Evolutionary conservation across 2,888 invertebrate genomes (phyloP).

Genomic region (Latheticus oryzae): DNA sequence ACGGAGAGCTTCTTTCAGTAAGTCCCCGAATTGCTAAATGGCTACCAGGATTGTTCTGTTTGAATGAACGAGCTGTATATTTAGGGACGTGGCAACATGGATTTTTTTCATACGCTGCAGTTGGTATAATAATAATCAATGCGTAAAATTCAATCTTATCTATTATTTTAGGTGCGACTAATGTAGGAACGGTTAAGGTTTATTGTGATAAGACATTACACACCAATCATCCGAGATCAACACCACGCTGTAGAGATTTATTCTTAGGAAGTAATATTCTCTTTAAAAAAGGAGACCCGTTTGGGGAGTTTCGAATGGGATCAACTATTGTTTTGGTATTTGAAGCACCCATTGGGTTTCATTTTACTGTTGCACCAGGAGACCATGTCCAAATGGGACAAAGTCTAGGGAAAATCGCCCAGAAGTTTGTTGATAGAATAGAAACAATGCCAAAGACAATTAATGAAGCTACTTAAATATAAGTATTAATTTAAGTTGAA

Average conservation of each 20-base stretch:
- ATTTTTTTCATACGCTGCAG: slow-evolving; percentile 97
- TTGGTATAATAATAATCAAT: too few species aligned
- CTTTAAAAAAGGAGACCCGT: slow-evolving; percentile 83
- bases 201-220: slow-evolving; percentile 84
- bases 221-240: slow-evolving; percentile 73
- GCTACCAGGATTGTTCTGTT: slow-evolving; percentile 90
- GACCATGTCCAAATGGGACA: slow-evolving; percentile 76
- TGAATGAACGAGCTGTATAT: slow-evolving; percentile 95
- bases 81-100: slow-evolving; percentile 93
- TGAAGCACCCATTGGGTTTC: slow-evolving; percentile 90
- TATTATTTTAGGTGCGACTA: slow-evolving; percentile 88
- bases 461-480: slow-evolving; percentile 38
- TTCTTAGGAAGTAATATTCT: slow-evolving; percentile 59
- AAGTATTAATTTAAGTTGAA: too few species aligned
- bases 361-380: slow-evolving; percentile 77
- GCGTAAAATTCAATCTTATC: too few species aligned
- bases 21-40: slow-evolving; percentile 89
- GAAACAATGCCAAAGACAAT: slow-evolving; percentile 40
- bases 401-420: slow-evolving; percentile 62
- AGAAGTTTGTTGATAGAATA: slow-evolving; percentile 54
- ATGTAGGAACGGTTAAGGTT: slow-evolving; percentile 95
- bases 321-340: slow-evolving; percentile 97
- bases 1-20: slow-evolving; percentile 91
- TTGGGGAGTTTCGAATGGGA: slow-evolving; percentile 98
- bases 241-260: slow-evolving; percentile 54